A percentile compares a stretch with the other conserved stretches of the same genome.
These are phyloP conservation scores for Capromys pilorides DNA, from an alignment of 2,797 vertebrate species.

Conservation along the genomic window DNA sequence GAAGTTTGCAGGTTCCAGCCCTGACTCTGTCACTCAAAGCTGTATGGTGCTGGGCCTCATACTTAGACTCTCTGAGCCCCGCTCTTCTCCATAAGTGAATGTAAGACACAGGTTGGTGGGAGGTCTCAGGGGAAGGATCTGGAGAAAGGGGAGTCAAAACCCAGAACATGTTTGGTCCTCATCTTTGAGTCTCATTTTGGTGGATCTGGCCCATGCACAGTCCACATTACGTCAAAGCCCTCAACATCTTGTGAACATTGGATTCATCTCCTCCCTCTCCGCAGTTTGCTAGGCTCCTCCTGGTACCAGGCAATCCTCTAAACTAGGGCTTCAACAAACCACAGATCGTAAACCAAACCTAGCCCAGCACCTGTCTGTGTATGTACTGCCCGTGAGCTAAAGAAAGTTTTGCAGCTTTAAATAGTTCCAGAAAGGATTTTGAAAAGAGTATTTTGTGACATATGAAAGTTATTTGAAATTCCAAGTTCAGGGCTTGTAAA, in stretches of 20 bases:
- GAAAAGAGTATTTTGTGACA: neutral
- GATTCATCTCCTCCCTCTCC: neutral
- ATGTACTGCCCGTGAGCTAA: neutral
- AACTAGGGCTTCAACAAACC: neutral
- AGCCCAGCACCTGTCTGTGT: neutral
- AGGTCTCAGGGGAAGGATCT: neutral
- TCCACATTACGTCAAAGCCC: neutral
- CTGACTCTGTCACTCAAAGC: neutral
- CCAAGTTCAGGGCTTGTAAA: neutral
- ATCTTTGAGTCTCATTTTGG: neutral
- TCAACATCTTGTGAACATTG: neutral
- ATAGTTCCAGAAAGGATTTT: neutral
- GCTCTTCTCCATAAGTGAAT: neutral
- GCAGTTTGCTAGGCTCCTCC: neutral
- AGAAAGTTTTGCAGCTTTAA: slow-evolving; percentile 51
- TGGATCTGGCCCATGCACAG: neutral
- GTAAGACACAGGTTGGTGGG: neutral
- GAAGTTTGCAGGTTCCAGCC: neutral
- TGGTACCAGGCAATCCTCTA: neutral
- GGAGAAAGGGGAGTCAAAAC: neutral
- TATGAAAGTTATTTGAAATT: slow-evolving; percentile 41
- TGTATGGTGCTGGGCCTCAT: neutral
- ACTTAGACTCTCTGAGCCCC: slow-evolving; percentile 26
- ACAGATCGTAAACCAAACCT: neutral
- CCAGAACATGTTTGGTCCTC: neutral